phyloP scores from a whole-genome alignment of 2,113 vertebrate species.

The Mirza zaza region DNA sequence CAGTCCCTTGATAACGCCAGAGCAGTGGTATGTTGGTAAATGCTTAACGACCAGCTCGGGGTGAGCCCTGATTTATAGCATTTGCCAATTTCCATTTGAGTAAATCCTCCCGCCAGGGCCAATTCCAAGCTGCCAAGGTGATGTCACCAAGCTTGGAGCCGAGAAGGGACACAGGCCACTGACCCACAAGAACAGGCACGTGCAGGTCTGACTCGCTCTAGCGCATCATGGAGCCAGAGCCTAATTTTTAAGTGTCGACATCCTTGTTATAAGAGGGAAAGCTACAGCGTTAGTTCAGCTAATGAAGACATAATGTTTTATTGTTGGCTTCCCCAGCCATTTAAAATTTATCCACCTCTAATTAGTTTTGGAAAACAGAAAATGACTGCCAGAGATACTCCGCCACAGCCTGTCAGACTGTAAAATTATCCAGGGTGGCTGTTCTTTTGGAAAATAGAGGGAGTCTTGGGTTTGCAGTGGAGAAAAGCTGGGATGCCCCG shows the following conservation, averaged over 20 bases:
- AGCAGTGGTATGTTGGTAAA: not conserved
- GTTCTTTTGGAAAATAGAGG: slow-evolving; percentile 55
- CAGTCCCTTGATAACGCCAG: not conserved
- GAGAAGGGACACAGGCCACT: not conserved
- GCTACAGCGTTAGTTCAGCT: slow-evolving; percentile 56
- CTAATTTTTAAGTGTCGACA: not conserved
- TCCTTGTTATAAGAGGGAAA: slow-evolving; percentile 41
- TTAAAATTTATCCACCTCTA: slow-evolving; percentile 76
- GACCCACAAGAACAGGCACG: rapidly evolving
- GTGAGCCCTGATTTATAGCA: not conserved
- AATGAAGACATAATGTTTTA: slow-evolving; percentile 72
- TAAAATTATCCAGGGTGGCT: slow-evolving; percentile 11
- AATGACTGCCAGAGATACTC: slow-evolving; percentile 72
- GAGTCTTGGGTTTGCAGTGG: not conserved
- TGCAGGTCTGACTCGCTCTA: not conserved
- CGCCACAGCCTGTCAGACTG: slow-evolving; percentile 52
- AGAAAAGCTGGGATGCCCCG: not conserved
- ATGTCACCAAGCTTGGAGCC: not conserved
- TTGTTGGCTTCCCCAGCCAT: slow-evolving; percentile 69
- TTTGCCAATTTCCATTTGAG: not conserved
- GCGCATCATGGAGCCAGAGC: not conserved
- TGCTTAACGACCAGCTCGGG: not conserved
- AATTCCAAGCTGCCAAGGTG: not conserved
- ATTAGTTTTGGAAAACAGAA: slow-evolving; percentile 79
- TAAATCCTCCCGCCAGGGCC: not conserved